Base-by-base conservation (phyloP, 2,797 vertebrate genomes). In the Pangasius sanitwongsei region DNA sequence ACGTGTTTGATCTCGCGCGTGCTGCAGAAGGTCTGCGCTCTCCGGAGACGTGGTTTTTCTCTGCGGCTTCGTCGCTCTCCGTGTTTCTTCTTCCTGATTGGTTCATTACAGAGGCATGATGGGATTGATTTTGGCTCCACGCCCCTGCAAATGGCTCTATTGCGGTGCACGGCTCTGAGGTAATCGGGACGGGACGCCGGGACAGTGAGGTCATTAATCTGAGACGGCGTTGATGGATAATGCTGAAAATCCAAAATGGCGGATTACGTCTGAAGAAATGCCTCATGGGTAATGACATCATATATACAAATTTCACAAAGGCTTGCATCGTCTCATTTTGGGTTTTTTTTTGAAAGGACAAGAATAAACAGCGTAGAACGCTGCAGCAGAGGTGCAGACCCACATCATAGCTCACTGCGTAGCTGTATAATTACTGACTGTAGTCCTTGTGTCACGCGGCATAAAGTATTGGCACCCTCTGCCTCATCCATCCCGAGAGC, bases 121-220 rank as follows among this genome's bases (percentile, higher is more conserved):
- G 87, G 86, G 91, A 87, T 86, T 63, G 86, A 88, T 65, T 87
- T 86, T 61, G 34, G 84, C 87, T 89, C 88, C 78, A 80, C 65
- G 0, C 63, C 57, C 28, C 81, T 87, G 87, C 65, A 90, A 90
- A 90, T 91, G 83, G 83, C 74, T 89, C 59, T 80, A 90, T 87
- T 78, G 85, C 55, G 57, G 82, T 44, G 53, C 25, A 37, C 55
- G n/a, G 4, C 87, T 59, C 82, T 89, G 90, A 87, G 91, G 90
- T 89, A 89, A 89, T 91, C 87, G 85, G 89, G 72, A 77, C 77
- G 86, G 82, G 91, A 90, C 83, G 61, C 85, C 28, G 6, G 44
- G 81, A 88, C 85, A 87, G 88, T 90, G 90, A 89, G 88, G 88
- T 90, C 87, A 92, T 92, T 91, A 92, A 90, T 92, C 90, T 87